phyloP scores from a whole-genome alignment of 92 coral and sea anemone species.

The Porites lobata region DNA sequence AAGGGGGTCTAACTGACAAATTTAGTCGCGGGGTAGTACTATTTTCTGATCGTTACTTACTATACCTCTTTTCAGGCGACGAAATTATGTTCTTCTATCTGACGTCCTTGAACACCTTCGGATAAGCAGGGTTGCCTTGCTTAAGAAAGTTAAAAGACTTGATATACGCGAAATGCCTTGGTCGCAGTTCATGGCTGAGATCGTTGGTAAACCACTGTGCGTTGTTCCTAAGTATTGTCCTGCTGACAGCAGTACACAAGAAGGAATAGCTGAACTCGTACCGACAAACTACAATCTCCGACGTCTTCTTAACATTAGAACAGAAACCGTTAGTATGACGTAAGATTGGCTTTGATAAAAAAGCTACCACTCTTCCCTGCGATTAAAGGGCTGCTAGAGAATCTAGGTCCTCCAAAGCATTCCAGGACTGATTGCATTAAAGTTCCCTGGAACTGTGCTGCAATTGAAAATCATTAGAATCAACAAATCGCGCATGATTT shows the following conservation, averaged over 20 bases:
- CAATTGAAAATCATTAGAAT: too few species aligned
- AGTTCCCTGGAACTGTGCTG: too few species aligned
- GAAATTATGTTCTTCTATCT: conserved; percentile 85
- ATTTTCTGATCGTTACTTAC: neutral
- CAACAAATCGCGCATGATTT: too few species aligned
- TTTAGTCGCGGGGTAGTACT: too few species aligned
- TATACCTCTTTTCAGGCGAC: conserved; percentile 70
- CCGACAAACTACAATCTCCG: conserved; percentile 87
- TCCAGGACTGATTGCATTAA: too few species aligned
- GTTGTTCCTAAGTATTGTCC: conserved; percentile 65
- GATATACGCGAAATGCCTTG: conserved; percentile 88
- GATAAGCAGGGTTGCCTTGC: conserved; percentile 76
- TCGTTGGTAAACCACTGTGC: conserved; percentile 73
- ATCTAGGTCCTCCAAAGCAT: too few species aligned
- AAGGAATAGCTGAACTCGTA: conserved; percentile 83
- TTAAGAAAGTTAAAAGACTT: conserved; percentile 76
- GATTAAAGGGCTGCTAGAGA: neutral
- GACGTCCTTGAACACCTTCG: conserved; percentile 80
- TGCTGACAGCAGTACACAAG: conserved; percentile 73
- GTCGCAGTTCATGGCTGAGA: conserved; percentile 79
- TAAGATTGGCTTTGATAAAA: neutral
- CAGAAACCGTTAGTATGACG: conserved; percentile 67
- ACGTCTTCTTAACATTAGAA: conserved; percentile 80
- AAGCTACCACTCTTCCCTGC: neutral
- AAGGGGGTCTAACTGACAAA: neutral